Base-by-base conservation (phyloP, 2,797 vertebrate species). In the Eurystomus glaucurus region DNA sequence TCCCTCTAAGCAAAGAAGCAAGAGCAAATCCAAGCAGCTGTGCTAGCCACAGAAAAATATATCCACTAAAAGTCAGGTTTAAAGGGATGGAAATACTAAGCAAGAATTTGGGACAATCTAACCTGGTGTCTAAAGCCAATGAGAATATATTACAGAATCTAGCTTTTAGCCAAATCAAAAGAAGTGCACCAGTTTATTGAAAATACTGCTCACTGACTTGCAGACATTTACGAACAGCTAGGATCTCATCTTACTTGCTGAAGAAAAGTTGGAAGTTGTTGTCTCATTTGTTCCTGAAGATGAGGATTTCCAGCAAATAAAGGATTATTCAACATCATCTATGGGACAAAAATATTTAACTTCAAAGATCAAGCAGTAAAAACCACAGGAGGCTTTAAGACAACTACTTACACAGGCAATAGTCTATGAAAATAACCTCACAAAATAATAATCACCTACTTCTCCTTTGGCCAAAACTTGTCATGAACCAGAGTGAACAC, bases 321-420 rank as follows among this genome's bases (percentile, higher is more conserved):
- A 92, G 99, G 99, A 95, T 99, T 99, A 98, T 99, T 99, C 97
- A 99, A 98, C 98, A 99, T 98, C 98, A 99, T 99, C 99, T 99
- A 97, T 68, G 74, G 85, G 94, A 94, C 92, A 97, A 85, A 96
- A 91, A 85, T 28, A 91, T 33, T 88, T 65, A 65, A 69, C 23
- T 87, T 96, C 70, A 94, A 91, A 72, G 70, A 82, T 76, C 81
- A 91, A 79, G n/a, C 26, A 92, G 37, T 76, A 95, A 89, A 85
- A 92, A 69, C 0, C 29, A 60, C 23, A 39, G 11, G 2, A 33
- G 6, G 3, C 29, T 79, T 92, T 55, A 82, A 90, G 54, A 35
- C 35, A 88, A 45, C 13, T 64, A 68, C 4, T 37, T n/a, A 60
- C 14, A 79, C 0, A 2, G 35, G 10, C 20, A 69, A 76, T 1